Evolutionary conservation across 2,888 invertebrate species (phyloP).

Genomic region (Andrena haemorrhoa): DNA sequence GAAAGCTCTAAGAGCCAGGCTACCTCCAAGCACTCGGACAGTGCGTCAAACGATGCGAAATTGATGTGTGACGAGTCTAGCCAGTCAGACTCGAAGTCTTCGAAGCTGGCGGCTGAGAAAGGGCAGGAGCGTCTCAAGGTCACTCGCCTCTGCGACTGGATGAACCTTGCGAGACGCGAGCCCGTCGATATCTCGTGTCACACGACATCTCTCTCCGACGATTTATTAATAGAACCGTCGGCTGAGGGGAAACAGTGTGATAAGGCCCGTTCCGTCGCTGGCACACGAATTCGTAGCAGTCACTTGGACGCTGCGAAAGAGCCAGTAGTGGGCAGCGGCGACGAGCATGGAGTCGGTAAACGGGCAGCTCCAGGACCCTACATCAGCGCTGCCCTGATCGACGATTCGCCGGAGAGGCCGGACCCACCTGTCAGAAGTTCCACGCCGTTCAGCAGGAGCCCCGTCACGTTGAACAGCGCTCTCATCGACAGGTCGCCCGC

Average conservation of each 20-base stretch:
- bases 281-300: slow-evolving; percentile 17
- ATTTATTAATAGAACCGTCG: slow-evolving; percentile 46
- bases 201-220: slow-evolving; percentile 50
- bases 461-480: slow-evolving; percentile 79
- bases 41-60: neutral
- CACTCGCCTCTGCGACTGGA: slow-evolving; percentile 82
- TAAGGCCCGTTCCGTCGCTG: slow-evolving; percentile 29
- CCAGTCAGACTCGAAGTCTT: neutral
- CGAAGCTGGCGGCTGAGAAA: slow-evolving; percentile 37
- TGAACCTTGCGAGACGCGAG: slow-evolving; percentile 78
- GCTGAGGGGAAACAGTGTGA: slow-evolving; percentile 36
- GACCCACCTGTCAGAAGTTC: slow-evolving; percentile 62
- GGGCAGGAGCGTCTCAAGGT: slow-evolving; percentile 79
- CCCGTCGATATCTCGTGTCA: slow-evolving; percentile 49
- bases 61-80: neutral
- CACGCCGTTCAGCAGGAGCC: slow-evolving; percentile 75
- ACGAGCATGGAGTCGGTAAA: neutral
- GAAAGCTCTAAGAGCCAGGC: neutral
- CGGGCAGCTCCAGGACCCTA: neutral
- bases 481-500: slow-evolving; percentile 78
- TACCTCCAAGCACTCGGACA: neutral
- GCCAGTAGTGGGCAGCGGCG: neutral
- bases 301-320: slow-evolving; percentile 32
- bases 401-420: slow-evolving; percentile 20
- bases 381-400: slow-evolving; percentile 18